Evolutionary conservation across 2,888 invertebrate genomes (phyloP), one percentile per base, ranked within the genome.

Genomic region (Brachyptera putata): DNA sequence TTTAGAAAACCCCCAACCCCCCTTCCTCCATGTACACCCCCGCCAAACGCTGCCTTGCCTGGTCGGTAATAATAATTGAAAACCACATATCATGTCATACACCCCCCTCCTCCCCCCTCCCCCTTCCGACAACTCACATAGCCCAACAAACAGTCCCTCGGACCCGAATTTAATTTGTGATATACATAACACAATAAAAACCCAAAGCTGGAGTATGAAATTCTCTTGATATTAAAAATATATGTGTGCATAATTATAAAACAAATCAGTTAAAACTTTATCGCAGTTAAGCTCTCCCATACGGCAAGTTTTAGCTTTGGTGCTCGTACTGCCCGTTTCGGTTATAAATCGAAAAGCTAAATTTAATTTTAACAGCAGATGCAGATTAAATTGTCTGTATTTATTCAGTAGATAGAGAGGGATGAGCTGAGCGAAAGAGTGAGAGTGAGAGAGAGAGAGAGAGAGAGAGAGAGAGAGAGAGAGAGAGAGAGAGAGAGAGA

Each of bases 81-180:
- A 57, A 61, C 61, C 61, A 61, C 61, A 61, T 57, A 61, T 61
- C 61, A 61, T 56, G 57, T 56, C 56, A 41, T 30, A 21, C 55
- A n/a, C 55, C 26, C 55, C 37, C 55, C 4, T 5, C 30, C 30
- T 30, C 53, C 53, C 53, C 34, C 3, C 1, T 4, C 26, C 11
- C 30, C 5, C 30, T 30, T 30, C 11, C 30, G 30, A 30, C 7
- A 2, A 24, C 22, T 24, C 1, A 1, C 21, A 21, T 34, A 21
- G 49, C 3, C 16, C 25, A n/a, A n/a, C n/a, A n/a, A n/a, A n/a
- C n/a, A n/a, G n/a, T n/a, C n/a, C n/a, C n/a, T n/a, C n/a, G 25
- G 7, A 36, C 11, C 2, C 57, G 58, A 56, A 62, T 59, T 62
- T 62, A 58, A 59, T 57, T 62, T 62, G 62, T 62, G 62, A 62